A percentile compares a stretch with the other conserved stretches of the same genome.
Conservation (phyloP, 2,113 vertebrate species). For the Sakesphorus luctuosus region DNA sequence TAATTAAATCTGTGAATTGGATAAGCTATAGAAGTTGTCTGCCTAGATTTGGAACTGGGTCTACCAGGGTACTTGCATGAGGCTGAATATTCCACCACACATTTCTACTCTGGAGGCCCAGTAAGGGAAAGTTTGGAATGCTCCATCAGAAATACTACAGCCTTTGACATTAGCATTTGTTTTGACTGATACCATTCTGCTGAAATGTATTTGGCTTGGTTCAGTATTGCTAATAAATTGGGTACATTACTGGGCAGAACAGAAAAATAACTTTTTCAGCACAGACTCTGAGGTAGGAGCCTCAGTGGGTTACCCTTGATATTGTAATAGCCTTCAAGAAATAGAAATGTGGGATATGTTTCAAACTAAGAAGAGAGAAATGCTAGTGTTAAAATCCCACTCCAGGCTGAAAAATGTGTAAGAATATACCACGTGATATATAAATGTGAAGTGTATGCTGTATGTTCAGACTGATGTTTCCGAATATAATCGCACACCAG, state of each 20-base stretch:
- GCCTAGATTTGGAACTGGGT: not conserved
- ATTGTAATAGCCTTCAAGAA: not conserved
- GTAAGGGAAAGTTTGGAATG: not conserved
- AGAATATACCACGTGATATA: not conserved
- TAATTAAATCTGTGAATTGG: not conserved
- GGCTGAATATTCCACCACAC: not conserved
- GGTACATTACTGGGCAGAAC: not conserved
- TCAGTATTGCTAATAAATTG: not conserved
- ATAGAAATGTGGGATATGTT: not conserved
- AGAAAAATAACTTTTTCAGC: not conserved
- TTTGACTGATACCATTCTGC: not conserved
- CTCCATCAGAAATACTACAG: not conserved
- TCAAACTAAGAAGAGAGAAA: not conserved
- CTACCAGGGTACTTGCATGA: not conserved
- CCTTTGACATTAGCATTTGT: not conserved
- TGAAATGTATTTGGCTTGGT: not conserved
- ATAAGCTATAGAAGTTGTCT: not conserved
- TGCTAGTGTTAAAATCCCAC: not conserved
- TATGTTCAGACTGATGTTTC: not conserved
- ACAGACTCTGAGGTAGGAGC: not conserved
- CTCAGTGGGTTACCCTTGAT: accelerated
- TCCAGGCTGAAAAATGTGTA: not conserved
- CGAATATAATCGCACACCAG: not conserved
- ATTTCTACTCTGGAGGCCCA: not conserved
- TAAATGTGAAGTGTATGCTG: not conserved